Evolutionary conservation across 2,113 vertebrate genomes (phyloP), one percentile per base, ranked within the genome.

Genomic region (Platichthys flesus): DNA sequence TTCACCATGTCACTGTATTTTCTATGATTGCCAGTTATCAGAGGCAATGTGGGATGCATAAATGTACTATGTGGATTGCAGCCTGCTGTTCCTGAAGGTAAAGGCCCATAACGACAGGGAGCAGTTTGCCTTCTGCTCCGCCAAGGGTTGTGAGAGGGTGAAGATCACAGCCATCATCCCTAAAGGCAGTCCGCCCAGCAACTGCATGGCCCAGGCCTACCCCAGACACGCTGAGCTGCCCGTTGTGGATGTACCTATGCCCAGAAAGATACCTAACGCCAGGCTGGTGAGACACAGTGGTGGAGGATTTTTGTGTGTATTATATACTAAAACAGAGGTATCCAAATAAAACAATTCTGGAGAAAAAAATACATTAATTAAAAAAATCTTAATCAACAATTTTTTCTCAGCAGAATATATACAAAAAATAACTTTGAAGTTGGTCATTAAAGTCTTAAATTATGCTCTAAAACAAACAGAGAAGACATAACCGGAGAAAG

Each of bases 131-230:
- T 99, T 98, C 94, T 99, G 98, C 91, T 98, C 98, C 0, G 77
- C 94, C 45, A 96, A 95, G 75, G 98, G 98, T 61, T 99, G 98
- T 2, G 98, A 99, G 86, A 81, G 98, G 52, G 93, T 99, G 12
- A 96, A 95, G 90, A 96, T 99, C 72, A 97, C 95, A 78, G 98
- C 97, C 1, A 55, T 91, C 51, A 90, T 99, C 62, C 98, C 98
- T 0, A 93, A 85, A 82, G 89, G 91, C 0, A 95, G 97, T 1
- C 94, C 90, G 0, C 6, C 94, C 84, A 98, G 97, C 0, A 93
- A 98, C 94, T 99, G 98, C 83, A 89, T 94, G 61, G 94, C 94
- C 56, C 61, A 86, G 0, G 95, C 97, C 47, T 99, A 99, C 47
- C 98, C 98, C 57, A 93, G 77, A 82, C 96, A 98, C 40, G 67